A percentile compares a stretch with the other conserved stretches of the same genome.
phyloP scores from a whole-genome alignment of 2,888 invertebrate species.

The Gasteruption jaculator region DNA sequence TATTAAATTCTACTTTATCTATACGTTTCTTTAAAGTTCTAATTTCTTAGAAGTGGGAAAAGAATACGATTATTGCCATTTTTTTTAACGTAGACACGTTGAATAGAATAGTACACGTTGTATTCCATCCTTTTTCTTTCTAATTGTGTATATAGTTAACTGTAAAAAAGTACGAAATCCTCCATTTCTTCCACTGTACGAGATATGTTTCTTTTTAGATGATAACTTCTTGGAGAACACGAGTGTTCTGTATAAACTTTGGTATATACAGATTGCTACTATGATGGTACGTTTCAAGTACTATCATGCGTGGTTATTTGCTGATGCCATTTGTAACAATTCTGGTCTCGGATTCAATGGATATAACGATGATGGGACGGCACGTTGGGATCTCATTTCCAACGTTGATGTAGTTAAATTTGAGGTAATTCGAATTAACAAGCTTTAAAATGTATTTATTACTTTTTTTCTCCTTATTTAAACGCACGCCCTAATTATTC shows the following conservation, averaged over 20 bases:
- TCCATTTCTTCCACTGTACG: too few relatives aligned
- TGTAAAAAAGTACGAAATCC: background rate
- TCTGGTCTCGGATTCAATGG: constrained; percentile 88
- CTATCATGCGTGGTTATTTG: constrained; percentile 95
- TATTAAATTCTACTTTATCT: too few relatives aligned
- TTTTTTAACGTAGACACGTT: too few relatives aligned
- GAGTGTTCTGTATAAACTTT: constrained; percentile 62
- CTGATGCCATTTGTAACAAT: constrained; percentile 93
- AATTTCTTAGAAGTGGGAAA: too few relatives aligned
- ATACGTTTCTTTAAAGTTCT: too few relatives aligned
- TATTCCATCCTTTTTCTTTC: background rate
- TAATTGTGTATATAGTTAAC: background rate
- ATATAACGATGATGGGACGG: constrained; percentile 67
- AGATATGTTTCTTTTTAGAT: constrained; percentile 51
- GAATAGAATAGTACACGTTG: too few relatives aligned
- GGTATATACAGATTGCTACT: constrained; percentile 73
- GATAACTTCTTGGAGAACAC: constrained; percentile 62
- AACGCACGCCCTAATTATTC: too few relatives aligned
- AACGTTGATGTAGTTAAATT: constrained; percentile 86
- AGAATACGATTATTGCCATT: too few relatives aligned
- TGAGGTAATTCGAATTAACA: too few relatives aligned
- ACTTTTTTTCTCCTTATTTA: too few relatives aligned
- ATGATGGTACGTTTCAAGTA: constrained; percentile 85
- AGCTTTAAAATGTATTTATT: too few relatives aligned
- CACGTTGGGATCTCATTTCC: constrained; percentile 88